Evolutionary conservation across 1,140 invertebrate species (phyloP), one percentile per base, ranked within the genome.

Genomic region (Planococcus citri): DNA sequence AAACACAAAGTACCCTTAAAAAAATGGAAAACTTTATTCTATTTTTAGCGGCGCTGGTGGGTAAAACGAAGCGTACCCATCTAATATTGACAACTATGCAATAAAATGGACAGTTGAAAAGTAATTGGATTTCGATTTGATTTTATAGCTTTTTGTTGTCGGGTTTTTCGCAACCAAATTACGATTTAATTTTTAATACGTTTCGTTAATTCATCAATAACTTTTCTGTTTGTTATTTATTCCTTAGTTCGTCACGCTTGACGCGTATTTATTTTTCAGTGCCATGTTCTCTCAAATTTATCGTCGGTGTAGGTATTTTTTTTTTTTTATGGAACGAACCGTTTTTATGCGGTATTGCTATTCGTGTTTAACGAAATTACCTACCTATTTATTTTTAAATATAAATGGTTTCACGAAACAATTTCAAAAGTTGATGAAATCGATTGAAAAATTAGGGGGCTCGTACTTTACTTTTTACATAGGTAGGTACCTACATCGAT

Each of bases 61-160:
- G 21, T 10, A 64, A n/a, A 64, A 64, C 60, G 60, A 24, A 64
- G 22, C 10, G 17, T 64, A 25, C 10, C 60, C 60, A 64, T 64
- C 25, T 25, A 64, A 64, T 64, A 64, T 64, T 64, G 25, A 64
- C 60, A 64, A 64, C 3, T 64, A 25, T 25, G 60, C 60, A 10
- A 64, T 64, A 64, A 64, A 64, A 64, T 20, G 20, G 60, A 64
- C 60, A 64, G 25, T 64, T 64, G 60, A 64, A 64, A 64, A 64
- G 60, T 64, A 64, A 64, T 64, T 64, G 60, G 22, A 64, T 4
- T 9, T 24, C 17, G 25, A 10, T 64, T 64, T 64, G 60, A 64
- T 64, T 64, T 64, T 64, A 51, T 51, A 51, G 41, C 41, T 51
- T 51, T 51, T 51, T 51, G 41, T 51, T 51, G 41, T 51, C 41